Evolutionary conservation across 2,113 vertebrate genomes (phyloP).

Genomic region (Potamarius usumacintae): DNA sequence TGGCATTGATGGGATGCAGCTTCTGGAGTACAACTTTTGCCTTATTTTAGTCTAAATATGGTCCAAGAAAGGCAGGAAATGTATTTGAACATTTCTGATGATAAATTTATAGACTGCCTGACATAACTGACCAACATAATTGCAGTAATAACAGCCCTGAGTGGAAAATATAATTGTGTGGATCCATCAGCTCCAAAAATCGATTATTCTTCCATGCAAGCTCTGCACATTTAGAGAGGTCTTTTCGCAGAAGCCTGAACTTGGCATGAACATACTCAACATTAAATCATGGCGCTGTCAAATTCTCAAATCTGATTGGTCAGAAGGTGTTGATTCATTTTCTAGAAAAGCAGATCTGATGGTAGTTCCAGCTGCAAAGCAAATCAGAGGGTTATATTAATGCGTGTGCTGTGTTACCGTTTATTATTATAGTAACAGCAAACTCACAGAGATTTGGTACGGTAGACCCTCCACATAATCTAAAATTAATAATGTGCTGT

Average conservation of each 20-base stretch:
- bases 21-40: constrained; percentile 23
- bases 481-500: not conserved
- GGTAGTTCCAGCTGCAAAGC: not conserved
- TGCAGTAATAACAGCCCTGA: constrained; percentile 5
- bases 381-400: not conserved
- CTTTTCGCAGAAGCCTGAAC: constrained; percentile 6
- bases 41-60: constrained; percentile 19
- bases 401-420: not conserved
- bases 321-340: not conserved
- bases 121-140: not conserved
- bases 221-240: not conserved
- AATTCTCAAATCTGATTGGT: not conserved
- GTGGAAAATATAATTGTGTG: constrained; percentile 22
- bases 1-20: not conserved
- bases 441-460: not conserved
- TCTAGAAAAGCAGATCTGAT: not conserved
- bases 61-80: constrained; percentile 28
- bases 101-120: constrained; percentile 24
- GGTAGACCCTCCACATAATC: not conserved
- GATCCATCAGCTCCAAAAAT: constrained; percentile 18
- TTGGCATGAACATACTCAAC: not conserved
- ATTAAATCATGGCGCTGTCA: not conserved
- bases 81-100: not conserved
- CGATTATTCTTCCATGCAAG: constrained; percentile 4
- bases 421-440: not conserved